These are phyloP conservation scores for Clarias pachynema DNA, from an alignment of 2,797 vertebrate genomes.

Conservation along the genomic window DNA sequence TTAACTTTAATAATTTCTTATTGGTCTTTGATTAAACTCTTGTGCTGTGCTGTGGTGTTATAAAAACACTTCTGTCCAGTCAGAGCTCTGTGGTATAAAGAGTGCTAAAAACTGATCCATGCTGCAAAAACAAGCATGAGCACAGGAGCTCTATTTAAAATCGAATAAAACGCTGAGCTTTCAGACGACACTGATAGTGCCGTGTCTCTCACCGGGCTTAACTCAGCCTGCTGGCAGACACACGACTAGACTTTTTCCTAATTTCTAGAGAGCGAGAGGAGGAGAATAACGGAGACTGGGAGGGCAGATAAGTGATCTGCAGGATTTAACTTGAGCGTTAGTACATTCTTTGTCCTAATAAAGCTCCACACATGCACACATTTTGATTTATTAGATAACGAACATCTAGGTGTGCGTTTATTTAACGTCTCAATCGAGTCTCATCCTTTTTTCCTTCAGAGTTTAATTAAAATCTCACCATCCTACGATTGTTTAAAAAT, in stretches of 20 bases:
- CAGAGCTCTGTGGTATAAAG: background rate
- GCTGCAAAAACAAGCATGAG: slow-evolving; percentile 10
- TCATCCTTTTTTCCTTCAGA: slow-evolving; percentile 22
- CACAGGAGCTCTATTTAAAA: slow-evolving; percentile 24
- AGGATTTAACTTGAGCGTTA: slow-evolving; percentile 51
- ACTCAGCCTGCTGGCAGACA: slow-evolving; percentile 42
- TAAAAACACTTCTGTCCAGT: background rate
- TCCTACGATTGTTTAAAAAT: slow-evolving; percentile 18
- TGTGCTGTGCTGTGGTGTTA: background rate
- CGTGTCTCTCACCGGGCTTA: slow-evolving; percentile 17
- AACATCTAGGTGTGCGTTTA: slow-evolving; percentile 43
- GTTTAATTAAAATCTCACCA: slow-evolving; percentile 26
- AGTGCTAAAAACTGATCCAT: slow-evolving; percentile 13
- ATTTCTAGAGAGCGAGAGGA: background rate
- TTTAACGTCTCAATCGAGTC: slow-evolving; percentile 47
- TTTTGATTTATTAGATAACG: slow-evolving; percentile 37
- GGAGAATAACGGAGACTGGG: slow-evolving; percentile 48
- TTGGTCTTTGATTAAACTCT: background rate
- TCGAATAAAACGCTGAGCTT: slow-evolving; percentile 13
- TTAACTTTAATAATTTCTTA: background rate
- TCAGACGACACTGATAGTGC: slow-evolving; percentile 30
- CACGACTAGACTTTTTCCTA: slow-evolving; percentile 11
- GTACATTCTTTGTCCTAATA: slow-evolving; percentile 59
- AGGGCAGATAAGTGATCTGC: slow-evolving; percentile 56
- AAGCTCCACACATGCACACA: slow-evolving; percentile 32